Base-by-base conservation (phyloP, 2,113 vertebrate species). In the Brienomyrus brachyistius region DNA sequence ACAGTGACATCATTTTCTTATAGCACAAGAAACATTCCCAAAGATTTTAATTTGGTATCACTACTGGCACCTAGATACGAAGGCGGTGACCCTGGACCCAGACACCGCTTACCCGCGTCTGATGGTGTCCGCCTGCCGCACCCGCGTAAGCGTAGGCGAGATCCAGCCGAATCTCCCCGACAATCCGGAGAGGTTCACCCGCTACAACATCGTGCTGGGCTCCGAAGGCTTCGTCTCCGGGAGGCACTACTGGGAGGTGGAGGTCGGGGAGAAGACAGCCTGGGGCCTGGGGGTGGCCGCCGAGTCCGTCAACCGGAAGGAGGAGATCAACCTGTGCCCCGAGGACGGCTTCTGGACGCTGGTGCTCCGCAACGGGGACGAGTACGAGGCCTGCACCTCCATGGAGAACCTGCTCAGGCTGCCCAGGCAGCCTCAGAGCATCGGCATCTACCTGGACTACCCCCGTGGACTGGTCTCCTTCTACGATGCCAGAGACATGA, bases 241-340 rank as follows among this genome's bases (percentile, higher is more conserved):
- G 85, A 92, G 3, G 35, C 97, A 97, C 94, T 97, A 97, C 94
- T 97, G 97, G 97, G 97, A 97, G 94, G 97, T 97, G 90, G 95
- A 96, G 91, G 97, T 97, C 90, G 96, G 95, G 80, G 90, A 88
- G 80, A 97, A 97, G 91, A 96, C 96, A 1, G 97, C 97, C 11
- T 97, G 97, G 97, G 97, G 97, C 84, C 93, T 97, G 35, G 97
- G 97, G 0, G 96, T 98, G 91, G 97, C 96, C 0, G 91, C 90
- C 0, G 94, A 95, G 59, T 92, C 93, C 0, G 96, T 97, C 88
- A 96, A 97, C 94, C 91, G 97, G 62, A 95, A 95, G 9, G 95
- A 92, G 0, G 96, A 94, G 93, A 95, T 97, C 91, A 97, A 94
- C 93, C 94, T 97, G 59, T 96, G 95, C n/a, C 97, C 97, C 0